phyloP scores from a whole-genome alignment of 2,888 invertebrate species.

The Escarpia spicata region DNA sequence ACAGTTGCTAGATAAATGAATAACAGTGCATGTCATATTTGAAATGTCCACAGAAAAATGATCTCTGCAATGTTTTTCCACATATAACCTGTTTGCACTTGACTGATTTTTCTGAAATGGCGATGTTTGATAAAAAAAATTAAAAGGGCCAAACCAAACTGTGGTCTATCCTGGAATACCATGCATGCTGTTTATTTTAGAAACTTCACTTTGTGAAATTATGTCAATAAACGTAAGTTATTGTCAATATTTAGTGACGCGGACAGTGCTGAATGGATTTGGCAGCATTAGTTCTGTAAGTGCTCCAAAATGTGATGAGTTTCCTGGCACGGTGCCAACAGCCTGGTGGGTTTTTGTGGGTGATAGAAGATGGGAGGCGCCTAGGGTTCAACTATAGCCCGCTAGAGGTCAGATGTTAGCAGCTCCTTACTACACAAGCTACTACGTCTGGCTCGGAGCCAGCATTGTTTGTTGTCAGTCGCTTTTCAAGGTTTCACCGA shows the following conservation, averaged over 20 bases:
- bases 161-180: background rate
- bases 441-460: background rate
- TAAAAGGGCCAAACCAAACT: background rate
- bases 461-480: background rate
- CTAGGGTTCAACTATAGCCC: background rate
- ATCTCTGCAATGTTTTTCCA: background rate
- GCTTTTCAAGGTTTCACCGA: background rate
- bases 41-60: background rate
- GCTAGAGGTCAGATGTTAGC: background rate
- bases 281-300: background rate
- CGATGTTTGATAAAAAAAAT: background rate
- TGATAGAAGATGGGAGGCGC: background rate
- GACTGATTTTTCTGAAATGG: background rate
- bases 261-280: background rate
- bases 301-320: background rate
- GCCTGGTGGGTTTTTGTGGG: background rate
- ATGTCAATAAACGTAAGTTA: background rate
- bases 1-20: background rate
- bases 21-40: constrained; percentile 6
- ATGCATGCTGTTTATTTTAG: background rate
- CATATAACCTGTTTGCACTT: background rate
- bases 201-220: background rate
- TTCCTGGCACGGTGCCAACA: background rate
- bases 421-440: background rate
- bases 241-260: constrained; percentile 1